Evolutionary conservation across 1,140 invertebrate genomes (phyloP).

Genomic region (Drosophila micromelanica): DNA sequence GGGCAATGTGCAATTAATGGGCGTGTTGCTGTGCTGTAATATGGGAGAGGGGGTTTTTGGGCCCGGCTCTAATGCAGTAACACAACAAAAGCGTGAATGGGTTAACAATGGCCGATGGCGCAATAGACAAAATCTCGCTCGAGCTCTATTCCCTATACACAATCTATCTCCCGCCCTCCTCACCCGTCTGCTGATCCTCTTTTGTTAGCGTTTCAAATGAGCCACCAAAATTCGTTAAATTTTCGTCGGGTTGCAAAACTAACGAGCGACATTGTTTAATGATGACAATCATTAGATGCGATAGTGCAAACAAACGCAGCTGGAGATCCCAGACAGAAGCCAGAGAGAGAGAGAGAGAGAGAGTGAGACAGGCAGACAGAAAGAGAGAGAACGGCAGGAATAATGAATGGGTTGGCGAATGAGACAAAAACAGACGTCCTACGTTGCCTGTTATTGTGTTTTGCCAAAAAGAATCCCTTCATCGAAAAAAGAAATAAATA

Average conservation of each 20-base stretch:
- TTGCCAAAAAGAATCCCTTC: slow-evolving; percentile 4
- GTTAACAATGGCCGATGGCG: slow-evolving; percentile 14
- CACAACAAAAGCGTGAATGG: slow-evolving; percentile 22
- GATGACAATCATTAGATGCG: slow-evolving; percentile 83
- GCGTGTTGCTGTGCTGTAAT: background rate
- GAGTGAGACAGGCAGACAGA: background rate
- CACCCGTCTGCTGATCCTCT: background rate
- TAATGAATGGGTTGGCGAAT: background rate
- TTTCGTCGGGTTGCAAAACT: slow-evolving; percentile 53
- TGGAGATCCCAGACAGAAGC: slow-evolving; percentile 7
- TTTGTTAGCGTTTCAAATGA: slow-evolving; percentile 34
- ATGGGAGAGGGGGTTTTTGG: background rate
- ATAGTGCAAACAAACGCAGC: slow-evolving; percentile 78
- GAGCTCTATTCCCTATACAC: background rate
- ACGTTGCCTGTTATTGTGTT: slow-evolving; percentile 27
- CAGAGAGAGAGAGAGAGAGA: background rate
- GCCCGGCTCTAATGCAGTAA: slow-evolving; percentile 27
- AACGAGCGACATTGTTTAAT: slow-evolving; percentile 82
- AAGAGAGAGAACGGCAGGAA: background rate
- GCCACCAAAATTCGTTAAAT: slow-evolving; percentile 37
- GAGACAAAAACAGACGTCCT: slow-evolving; percentile 38
- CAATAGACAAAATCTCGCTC: background rate
- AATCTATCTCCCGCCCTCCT: no score
- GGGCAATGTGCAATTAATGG: slow-evolving; percentile 5
- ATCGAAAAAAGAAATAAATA: slow-evolving; percentile 6